Base-by-base conservation (phyloP, 2,797 vertebrate genomes). In the Dendrocincla fuliginosa region DNA sequence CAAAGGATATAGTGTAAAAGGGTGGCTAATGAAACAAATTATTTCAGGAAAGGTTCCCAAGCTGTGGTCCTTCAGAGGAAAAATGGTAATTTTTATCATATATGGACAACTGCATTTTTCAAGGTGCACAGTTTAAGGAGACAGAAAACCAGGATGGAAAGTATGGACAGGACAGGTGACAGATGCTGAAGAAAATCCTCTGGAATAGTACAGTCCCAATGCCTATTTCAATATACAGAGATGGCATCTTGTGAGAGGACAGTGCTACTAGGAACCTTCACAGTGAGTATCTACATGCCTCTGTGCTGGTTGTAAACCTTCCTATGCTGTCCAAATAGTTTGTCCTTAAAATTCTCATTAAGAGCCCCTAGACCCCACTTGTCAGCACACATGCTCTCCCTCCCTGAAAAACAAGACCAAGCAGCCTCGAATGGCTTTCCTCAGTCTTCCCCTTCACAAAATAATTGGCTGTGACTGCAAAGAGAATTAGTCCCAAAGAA, bases 141-240 rank as follows among this genome's bases (percentile, higher is more conserved):
- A 49, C 8, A 42, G 50, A 69, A 84, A 82, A 24, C n/a, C 55
- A 61, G 60, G 39, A 24, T 19, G 67, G 57, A 39, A 84, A 73
- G 28, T 30, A 41, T 0, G 0, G 52, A 56, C 35, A 44, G 13
- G n/a, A 52, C 16, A 50, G 64, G 27, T 41, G 60, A 82, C 47
- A 87, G 75, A 89, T 24, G 35, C 30, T 50, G n/a, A 10, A 71
- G 64, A 85, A 93, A 90, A 90, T 63, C 41, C 46, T 67, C 55
- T 19, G n/a, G 42, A 70, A 81, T 41, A 12, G 9, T n/a, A 46
- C 24, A 68, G 52, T 16, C 65, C 71, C 61, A 84, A 71, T 30
- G 56, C 19, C 57, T 39, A 24, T 22, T 88, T 65, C 64, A 70
- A 17, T 20, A 61, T 18, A 24, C 0, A 78, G 17, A 55, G 17